A percentile compares a stretch with the other conserved stretches of the same genome.
Evolutionary conservation across 2,888 invertebrate genomes (phyloP).

Genomic region (Ptychoptera contaminata): DNA sequence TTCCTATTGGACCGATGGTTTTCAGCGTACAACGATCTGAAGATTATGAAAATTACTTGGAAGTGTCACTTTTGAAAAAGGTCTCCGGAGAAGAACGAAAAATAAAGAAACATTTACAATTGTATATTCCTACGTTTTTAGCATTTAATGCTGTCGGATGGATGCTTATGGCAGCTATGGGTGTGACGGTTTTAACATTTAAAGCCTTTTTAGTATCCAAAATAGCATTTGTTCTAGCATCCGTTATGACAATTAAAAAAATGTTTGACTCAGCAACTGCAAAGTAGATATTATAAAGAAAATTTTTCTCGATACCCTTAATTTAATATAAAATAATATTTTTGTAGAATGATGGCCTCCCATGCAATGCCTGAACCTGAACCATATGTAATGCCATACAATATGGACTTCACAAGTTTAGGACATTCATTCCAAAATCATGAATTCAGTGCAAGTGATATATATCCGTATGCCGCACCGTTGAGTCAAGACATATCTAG

Average conservation of each 20-base stretch:
- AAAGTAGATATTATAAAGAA: conserved; percentile 22
- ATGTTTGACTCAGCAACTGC: conserved; percentile 40
- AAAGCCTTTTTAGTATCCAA: conserved; percentile 57
- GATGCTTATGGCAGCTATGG: conserved; percentile 41
- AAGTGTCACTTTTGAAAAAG: conserved; percentile 25
- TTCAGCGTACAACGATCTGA: conserved; percentile 28
- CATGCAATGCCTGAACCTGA: conserved; percentile 19
- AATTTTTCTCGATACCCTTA: neutral
- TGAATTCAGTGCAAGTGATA: conserved; percentile 21
- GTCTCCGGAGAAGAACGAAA: conserved; percentile 16
- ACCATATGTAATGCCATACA: conserved; percentile 30
- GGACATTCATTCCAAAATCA: conserved; percentile 14
- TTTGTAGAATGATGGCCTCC: conserved; percentile 24
- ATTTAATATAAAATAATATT: neutral
- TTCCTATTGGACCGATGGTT: conserved; percentile 29
- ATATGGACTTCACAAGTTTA: conserved; percentile 26
- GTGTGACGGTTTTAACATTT: conserved; percentile 44
- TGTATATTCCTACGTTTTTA: conserved; percentile 47
- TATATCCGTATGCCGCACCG: conserved; percentile 15
- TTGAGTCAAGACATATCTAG: neutral
- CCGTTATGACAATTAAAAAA: conserved; percentile 42
- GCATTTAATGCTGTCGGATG: conserved; percentile 53
- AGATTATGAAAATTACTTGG: conserved; percentile 26
- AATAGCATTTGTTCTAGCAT: conserved; percentile 46
- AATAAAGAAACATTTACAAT: conserved; percentile 43